Base-by-base conservation (phyloP, 2,888 invertebrate genomes). In the Hypselothyrea guttata region DNA sequence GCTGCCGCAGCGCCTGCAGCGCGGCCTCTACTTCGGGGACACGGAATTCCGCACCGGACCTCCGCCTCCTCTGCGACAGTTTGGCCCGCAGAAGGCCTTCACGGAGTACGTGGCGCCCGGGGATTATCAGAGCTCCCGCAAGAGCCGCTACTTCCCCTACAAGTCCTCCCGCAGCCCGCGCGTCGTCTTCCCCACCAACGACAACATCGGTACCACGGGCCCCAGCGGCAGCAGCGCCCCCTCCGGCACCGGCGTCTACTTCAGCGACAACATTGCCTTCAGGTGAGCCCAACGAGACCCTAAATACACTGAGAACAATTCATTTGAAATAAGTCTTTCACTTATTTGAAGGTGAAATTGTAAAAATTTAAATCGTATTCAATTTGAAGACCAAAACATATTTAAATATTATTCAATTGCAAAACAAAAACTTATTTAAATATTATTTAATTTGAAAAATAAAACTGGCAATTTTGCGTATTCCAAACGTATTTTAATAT, bases 151-250 rank as follows among this genome's bases (percentile, higher is more conserved):
- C 58, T 88, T 79, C 46, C 89, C 90, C 0, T 89, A 81, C 66
- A 90, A 90, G 47, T 89, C 90, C 0, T 89, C 90, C 1, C 77
- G 90, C 33, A 89, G 89, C 51, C 90, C 90, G 0, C 69, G 90
- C 0, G 90, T 90, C 2, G 89, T 90, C 2, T 90, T 90, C 18
- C 90, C 90, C 13, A 76, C 81, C 44, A 89, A 86, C 37, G 90
- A 90, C 33, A 90, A 90, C 54, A 74, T 89, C 35, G 88, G 89
- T 34, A 84, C 86, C 12, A 89, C 89, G 0, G 88, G 88, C 11
- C 85, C 89, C 9, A 88, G 84, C 51, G 86, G 85, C 4, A 46
- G 52, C 52, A 70, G 70, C 13, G 81, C 64, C 1, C 83, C 81
- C 4, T 86, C 84, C 9, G 87, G 88, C 22, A 88, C 62, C 1